phyloP scores from a whole-genome alignment of 2,113 vertebrate species.

The Ancistrus triradiatus region DNA sequence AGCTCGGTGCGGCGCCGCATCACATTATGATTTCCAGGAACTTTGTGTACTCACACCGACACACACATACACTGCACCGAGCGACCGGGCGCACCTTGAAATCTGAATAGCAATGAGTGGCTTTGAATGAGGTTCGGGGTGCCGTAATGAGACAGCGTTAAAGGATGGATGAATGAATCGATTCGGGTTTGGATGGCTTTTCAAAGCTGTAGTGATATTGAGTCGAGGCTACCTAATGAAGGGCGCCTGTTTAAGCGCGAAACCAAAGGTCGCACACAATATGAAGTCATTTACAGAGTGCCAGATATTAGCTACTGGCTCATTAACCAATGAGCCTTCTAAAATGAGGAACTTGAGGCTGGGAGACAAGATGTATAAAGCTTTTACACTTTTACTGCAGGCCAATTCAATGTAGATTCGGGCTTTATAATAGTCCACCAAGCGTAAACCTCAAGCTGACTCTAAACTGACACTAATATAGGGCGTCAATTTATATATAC shows the following conservation, averaged over 20 bases:
- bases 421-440: too few species aligned
- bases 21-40: conserved; percentile 43
- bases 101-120: conserved; percentile 26
- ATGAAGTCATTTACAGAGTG: neutral
- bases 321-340: too few species aligned
- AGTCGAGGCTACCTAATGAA: neutral
- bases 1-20: conserved; percentile 45
- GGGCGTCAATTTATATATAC: too few species aligned
- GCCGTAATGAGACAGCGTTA: neutral
- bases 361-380: too few species aligned
- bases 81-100: conserved; percentile 36
- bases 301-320: too few species aligned
- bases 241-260: too few species aligned
- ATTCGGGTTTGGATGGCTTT: conserved; percentile 29
- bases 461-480: too few species aligned
- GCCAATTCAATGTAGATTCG: too few species aligned
- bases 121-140: neutral
- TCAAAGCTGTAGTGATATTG: conserved; percentile 24
- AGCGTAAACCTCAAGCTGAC: too few species aligned
- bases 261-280: neutral
- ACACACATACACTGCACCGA: conserved; percentile 31
- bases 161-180: neutral
- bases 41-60: neutral
- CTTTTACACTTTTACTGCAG: too few species aligned
- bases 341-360: too few species aligned